Conservation (phyloP, 2,888 invertebrate species). For the Gari tellinella region DNA sequence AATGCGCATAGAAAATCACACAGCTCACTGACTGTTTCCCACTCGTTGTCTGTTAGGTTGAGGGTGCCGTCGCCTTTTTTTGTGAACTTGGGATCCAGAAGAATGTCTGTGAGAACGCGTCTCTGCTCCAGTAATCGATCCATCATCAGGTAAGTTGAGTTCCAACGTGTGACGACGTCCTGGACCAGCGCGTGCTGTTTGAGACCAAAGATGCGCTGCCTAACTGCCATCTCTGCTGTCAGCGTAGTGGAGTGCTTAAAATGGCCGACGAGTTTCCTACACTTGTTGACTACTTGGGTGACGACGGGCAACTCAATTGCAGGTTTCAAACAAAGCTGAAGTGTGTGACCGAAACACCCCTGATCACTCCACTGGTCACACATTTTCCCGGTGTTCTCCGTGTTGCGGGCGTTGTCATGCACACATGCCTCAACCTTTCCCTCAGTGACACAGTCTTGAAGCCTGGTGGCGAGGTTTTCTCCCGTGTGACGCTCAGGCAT, state of each 20-base stretch:
- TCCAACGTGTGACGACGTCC: conserved; percentile 26
- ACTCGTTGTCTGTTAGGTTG: conserved; percentile 16
- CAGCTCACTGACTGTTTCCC: conserved; percentile 14
- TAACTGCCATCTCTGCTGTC: conserved; percentile 17
- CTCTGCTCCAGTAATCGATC: conserved; percentile 28
- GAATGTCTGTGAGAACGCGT: conserved; percentile 20
- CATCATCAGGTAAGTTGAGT: conserved; percentile 28
- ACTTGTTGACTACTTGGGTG: conserved; percentile 6
- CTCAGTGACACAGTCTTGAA: conserved; percentile 15
- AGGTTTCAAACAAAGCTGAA: conserved; percentile 41
- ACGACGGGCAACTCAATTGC: conserved; percentile 15
- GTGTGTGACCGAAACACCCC: conserved; percentile 25
- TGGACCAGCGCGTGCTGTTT: conserved; percentile 27
- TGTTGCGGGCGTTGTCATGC: conserved; percentile 30
- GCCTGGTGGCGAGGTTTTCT: conserved; percentile 7
- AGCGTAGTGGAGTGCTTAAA: conserved; percentile 42
- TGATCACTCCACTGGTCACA: conserved; percentile 27
- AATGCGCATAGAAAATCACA: conserved; percentile 8
- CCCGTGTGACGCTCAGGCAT: conserved; percentile 28
- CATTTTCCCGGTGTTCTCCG: conserved; percentile 15
- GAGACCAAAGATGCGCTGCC: conserved; percentile 11
- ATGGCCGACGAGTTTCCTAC: conserved; percentile 36
- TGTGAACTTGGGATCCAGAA: conserved; percentile 16
- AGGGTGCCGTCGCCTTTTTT: conserved; percentile 15
- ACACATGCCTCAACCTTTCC: conserved; percentile 18